phyloP scores from a whole-genome alignment of 2,888 invertebrate species.

The Mimumesa dahlbomi region DNA sequence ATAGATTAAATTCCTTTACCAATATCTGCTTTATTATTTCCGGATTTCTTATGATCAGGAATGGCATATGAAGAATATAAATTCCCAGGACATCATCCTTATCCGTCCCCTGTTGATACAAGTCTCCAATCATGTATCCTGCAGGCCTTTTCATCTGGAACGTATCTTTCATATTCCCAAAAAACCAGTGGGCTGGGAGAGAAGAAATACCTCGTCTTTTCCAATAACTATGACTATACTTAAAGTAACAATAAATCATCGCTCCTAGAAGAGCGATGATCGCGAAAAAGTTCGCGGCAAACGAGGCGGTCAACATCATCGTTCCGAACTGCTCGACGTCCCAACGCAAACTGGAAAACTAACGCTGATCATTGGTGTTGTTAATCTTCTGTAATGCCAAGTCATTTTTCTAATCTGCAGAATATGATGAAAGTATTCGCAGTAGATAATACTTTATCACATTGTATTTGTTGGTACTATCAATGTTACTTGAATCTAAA shows the following conservation, averaged over 20 bases:
- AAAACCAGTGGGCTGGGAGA: slow-evolving; percentile 59
- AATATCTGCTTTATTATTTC: slow-evolving; percentile 80
- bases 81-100: slow-evolving; percentile 77
- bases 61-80: slow-evolving; percentile 80
- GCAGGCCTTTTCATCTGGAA: slow-evolving; percentile 45
- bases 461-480: too few relatives aligned
- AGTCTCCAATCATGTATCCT: slow-evolving; percentile 47
- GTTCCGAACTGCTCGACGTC: too few relatives aligned
- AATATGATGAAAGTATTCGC: too few relatives aligned
- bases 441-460: too few relatives aligned
- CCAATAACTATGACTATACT: slow-evolving; percentile 65
- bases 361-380: too few relatives aligned
- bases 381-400: too few relatives aligned
- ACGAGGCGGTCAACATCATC: too few relatives aligned
- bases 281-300: background rate
- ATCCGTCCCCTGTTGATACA: slow-evolving; percentile 48
- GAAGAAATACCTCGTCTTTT: slow-evolving; percentile 61
- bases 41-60: slow-evolving; percentile 79
- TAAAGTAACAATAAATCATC: slow-evolving; percentile 54
- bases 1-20: slow-evolving; percentile 81
- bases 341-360: too few relatives aligned
- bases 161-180: slow-evolving; percentile 65
- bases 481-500: too few relatives aligned
- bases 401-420: too few relatives aligned
- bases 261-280: background rate